Percentiles rank a stretch among this genome's conserved stretches.
phyloP scores from a whole-genome alignment of 2,113 vertebrate genomes.

The Microtus oregoni region DNA sequence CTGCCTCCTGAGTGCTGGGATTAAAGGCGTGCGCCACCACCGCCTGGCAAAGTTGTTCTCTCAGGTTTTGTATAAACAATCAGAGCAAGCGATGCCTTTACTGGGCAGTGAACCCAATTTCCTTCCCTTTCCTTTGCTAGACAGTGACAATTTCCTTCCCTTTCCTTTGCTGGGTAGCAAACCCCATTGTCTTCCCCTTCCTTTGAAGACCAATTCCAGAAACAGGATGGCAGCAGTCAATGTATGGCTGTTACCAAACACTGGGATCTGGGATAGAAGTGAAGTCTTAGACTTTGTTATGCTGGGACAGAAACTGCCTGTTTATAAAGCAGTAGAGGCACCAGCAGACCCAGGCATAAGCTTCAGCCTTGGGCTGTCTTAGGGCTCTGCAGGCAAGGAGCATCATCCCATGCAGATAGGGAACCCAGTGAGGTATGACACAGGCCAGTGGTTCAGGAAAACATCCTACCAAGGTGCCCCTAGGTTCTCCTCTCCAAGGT shows the following conservation, averaged over 20 bases:
- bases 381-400: background rate
- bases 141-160: background rate
- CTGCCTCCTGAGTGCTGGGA: too few relatives aligned
- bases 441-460: background rate
- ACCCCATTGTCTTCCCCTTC: background rate
- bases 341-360: background rate
- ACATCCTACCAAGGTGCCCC: background rate
- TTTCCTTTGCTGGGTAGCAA: background rate
- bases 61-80: background rate
- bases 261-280: background rate
- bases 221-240: background rate
- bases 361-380: background rate
- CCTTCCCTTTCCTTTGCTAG: background rate
- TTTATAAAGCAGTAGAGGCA: background rate
- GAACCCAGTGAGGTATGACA: background rate
- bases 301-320: background rate
- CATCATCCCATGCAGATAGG: background rate
- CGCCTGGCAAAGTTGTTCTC: background rate
- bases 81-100: background rate
- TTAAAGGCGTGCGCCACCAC: too few relatives aligned
- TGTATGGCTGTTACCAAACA: background rate
- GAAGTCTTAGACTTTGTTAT: background rate
- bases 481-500: background rate
- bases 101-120: background rate
- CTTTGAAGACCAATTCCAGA: background rate